Percentiles rank a stretch among this genome's conserved stretches.
Evolutionary conservation across 1,140 invertebrate species (phyloP).

Genomic region (Hycleus phaleratus): DNA sequence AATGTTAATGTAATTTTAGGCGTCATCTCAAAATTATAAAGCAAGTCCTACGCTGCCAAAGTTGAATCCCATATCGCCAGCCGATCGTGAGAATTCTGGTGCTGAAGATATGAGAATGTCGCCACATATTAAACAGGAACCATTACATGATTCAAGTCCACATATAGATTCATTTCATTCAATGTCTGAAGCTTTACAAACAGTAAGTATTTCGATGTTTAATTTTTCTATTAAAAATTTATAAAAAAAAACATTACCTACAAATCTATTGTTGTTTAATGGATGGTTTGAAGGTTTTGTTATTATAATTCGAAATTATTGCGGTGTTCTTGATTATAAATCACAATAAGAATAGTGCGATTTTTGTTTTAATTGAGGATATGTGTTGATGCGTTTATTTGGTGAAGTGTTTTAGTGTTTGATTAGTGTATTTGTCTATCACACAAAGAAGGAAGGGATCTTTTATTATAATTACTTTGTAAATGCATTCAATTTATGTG

Average conservation of each 20-base stretch:
- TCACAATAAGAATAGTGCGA: too few relatives aligned
- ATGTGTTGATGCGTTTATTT: conserved; percentile 20
- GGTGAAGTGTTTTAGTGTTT: conserved; percentile 14
- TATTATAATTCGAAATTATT: neutral
- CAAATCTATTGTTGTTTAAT: neutral
- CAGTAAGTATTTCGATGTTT: conserved; percentile 40
- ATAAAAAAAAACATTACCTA: neutral
- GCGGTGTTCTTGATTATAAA: neutral
- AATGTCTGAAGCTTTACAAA: conserved; percentile 40
- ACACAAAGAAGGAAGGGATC: conserved; percentile 40
- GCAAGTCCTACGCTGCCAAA: conserved; percentile 46
- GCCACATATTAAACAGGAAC: conserved; percentile 56
- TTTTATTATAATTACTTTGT: conserved; percentile 6
- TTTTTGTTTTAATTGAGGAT: conserved; percentile 4
- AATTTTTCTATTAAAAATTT: neutral
- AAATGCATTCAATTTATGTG: conserved; percentile 5
- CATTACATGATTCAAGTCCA: conserved; percentile 28
- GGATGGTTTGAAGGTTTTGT: neutral
- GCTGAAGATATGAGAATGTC: conserved; percentile 46
- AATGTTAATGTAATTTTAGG: conserved; percentile 3
- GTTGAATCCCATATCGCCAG: conserved; percentile 53
- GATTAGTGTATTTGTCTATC: conserved; percentile 16
- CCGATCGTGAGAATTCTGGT: conserved; percentile 50
- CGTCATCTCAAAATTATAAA: conserved; percentile 19
- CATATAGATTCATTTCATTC: conserved; percentile 39